Evolutionary conservation across 1,140 invertebrate species (phyloP), one percentile per base, ranked within the genome.

Genomic region (Wasmannia auropunctata): DNA sequence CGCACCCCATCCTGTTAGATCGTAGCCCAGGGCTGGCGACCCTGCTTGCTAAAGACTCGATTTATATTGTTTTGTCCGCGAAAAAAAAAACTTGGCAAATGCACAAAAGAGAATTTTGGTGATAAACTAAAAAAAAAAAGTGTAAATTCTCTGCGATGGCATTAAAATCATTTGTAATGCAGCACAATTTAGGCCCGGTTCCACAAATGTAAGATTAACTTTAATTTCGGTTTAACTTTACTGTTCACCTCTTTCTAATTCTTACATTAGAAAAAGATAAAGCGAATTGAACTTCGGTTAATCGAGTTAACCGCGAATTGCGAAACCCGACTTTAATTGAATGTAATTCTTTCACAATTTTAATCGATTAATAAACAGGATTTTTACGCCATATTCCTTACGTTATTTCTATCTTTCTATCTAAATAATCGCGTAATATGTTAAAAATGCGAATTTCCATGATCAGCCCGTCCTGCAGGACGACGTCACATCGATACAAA

Each of bases 1-100:
- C 54, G 49, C 46, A 34, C 56, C 65, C 56, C 74, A 25, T 87
- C 65, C 67, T 67, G 63, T 16, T 37, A 69, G 2, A 69, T 34
- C 28, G n/a, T 16, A 34, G 40, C n/a, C 43, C 46, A 43, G 37
- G 49, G 16, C 60, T 58, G 58, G 19, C 25, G 51, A 14, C 25
- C 4, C 16, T 31, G 8, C 31, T 19, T 16, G n/a, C 28, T n/a
- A 3, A 34, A 63, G 6, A 19, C 0, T 14, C 31, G 28, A n/a
- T 16, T n/a, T n/a, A 28, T 19, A n/a, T 67, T 37, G 7, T 51
- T 65, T 37, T 14, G 4, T 25, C n/a, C 10, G 7, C 22, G 5
- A 16, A 46, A 31, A 25, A 54, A n/a, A 49, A 37, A 34, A 22
- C 31, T 51, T 72, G n/a, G 0, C 28, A 58, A 58, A 40, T 11